These are phyloP conservation scores for Porites lobata DNA, from an alignment of 92 coral and sea anemone genomes.

Conservation along the genomic window DNA sequence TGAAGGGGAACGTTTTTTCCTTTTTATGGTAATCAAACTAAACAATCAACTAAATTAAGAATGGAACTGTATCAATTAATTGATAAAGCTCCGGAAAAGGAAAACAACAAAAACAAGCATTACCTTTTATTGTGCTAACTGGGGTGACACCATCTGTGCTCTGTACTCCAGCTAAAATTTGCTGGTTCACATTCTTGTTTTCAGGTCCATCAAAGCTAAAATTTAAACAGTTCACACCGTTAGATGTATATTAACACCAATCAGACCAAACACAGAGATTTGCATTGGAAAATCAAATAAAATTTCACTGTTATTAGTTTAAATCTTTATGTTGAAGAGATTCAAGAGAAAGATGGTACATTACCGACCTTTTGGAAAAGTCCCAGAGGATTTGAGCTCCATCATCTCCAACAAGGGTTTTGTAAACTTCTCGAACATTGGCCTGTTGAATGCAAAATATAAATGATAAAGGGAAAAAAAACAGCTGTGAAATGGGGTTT, in stretches of 20 bases:
- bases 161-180: slow-evolving; percentile 17
- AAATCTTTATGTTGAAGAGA: background rate
- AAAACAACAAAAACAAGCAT: background rate
- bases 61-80: too few relatives aligned
- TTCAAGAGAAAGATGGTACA: background rate
- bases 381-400: slow-evolving; percentile 3
- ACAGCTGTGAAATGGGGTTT: too few relatives aligned
- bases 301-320: background rate
- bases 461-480: background rate
- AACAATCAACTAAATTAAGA: too few relatives aligned
- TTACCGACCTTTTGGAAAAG: slow-evolving; percentile 16
- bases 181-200: slow-evolving; percentile 20
- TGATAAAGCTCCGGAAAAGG: too few relatives aligned
- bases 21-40: too few relatives aligned
- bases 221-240: background rate
- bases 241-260: background rate
- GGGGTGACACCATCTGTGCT: slow-evolving; percentile 18
- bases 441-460: background rate
- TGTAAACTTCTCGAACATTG: slow-evolving; percentile 20
- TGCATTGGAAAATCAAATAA: background rate
- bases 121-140: slow-evolving; percentile 20
- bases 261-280: background rate
- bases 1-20: too few relatives aligned
- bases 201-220: slow-evolving; percentile 30
- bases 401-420: slow-evolving; percentile 12